Conservation (phyloP, 1,140 invertebrate genomes). For the Drosophila pseudoobscura region DNA sequence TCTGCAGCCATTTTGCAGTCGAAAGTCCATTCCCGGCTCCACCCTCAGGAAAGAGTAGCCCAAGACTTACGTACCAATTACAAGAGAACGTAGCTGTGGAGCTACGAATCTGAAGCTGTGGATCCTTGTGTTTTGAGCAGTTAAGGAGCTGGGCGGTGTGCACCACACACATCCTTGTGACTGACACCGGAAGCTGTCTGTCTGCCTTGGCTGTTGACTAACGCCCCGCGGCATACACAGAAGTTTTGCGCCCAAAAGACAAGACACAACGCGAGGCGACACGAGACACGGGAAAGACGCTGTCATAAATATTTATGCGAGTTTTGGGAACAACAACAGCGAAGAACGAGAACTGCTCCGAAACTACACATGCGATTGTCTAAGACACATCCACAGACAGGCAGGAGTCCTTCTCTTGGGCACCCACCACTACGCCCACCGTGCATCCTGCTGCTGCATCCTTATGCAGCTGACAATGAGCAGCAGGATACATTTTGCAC, state of each 20-base stretch:
- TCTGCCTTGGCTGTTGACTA: conserved; percentile 39
- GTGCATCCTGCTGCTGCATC: neutral
- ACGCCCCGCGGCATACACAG: conserved; percentile 53
- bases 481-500: conserved; percentile 78
- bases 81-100: conserved; percentile 31
- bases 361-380: conserved; percentile 77
- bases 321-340: conserved; percentile 79
- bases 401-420: conserved; percentile 36
- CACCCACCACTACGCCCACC: neutral
- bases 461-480: conserved; percentile 71
- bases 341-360: conserved; percentile 25
- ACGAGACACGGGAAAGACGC: conserved; percentile 64
- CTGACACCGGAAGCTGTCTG: conserved; percentile 76
- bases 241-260: conserved; percentile 51
- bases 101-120: neutral
- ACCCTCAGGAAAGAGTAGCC: too few relatives aligned
- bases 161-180: conserved; percentile 61
- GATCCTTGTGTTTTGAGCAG: conserved; percentile 5
- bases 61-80: conserved; percentile 78
- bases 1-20: too few relatives aligned
- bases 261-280: conserved; percentile 16
- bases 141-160: neutral
- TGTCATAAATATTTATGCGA: conserved; percentile 83
- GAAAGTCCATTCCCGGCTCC: too few relatives aligned
- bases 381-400: conserved; percentile 56